Base-by-base conservation (phyloP, 2,888 invertebrate genomes). In the Agonum fuliginosum region DNA sequence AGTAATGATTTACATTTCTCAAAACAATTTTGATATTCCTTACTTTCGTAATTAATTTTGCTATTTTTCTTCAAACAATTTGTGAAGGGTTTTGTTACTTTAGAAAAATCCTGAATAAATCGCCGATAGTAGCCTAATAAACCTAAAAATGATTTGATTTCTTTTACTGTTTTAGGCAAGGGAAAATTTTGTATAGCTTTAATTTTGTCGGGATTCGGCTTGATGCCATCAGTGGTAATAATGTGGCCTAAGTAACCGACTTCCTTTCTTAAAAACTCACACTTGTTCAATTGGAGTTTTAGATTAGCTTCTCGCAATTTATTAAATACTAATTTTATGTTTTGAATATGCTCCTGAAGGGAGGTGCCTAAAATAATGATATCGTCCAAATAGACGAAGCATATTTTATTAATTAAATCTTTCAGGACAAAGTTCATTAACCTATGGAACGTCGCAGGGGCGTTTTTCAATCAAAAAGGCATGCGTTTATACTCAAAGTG, bases 371-470 rank as follows among this genome's bases (percentile, higher is more conserved):
- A 79, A 10, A 81, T 58, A 6, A 81, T 74, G 4, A 81, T 69
- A 46, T 81, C 81, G 37, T 81, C 80, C 2, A 81, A 46, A 20
- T 81, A 81, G 1, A 80, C 79, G 41, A 80, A 80, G 30, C 54
- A 54, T 5, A 22, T 22, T 43, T 24, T 78, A 19, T 19, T 58
- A 10, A 0, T 80, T 3, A 48, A 62, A 79, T 17, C 78, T 20
- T 0, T 69, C 6, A 5, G 24, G 4, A 54, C 24, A 54, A 22
- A 20, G 10, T 54, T 54, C 54, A 54, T 54, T 22, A 54, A 10
- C 3, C 54, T 2, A 22, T 54, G 54, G 27, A 22, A 54, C 2
- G 54, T 54, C 3, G 20, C 2, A n/a, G 54, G 54, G 2, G 54
- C 54, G 10, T 54, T 54, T 22, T 54, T 22, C 10, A 54, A 17